Evolutionary conservation across 2,888 invertebrate genomes (phyloP).

Genomic region (Himalopsyche tibetana): DNA sequence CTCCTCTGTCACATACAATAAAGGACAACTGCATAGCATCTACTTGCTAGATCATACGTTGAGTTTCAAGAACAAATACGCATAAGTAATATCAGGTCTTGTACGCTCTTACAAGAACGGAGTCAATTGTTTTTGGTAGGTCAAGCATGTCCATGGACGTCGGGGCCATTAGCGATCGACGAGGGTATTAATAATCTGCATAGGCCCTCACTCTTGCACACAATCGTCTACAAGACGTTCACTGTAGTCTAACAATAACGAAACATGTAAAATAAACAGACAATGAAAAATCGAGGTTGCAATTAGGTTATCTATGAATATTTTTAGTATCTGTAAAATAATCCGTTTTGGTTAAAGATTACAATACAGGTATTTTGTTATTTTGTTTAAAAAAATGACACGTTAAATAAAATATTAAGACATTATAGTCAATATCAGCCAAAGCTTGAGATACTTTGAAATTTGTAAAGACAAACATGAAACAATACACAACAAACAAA

Average conservation of each 20-base stretch:
- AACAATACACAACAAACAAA: too few species aligned
- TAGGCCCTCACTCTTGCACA: not conserved
- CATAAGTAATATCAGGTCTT: slow-evolving; percentile 8
- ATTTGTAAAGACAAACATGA: too few species aligned
- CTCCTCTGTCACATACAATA: not conserved
- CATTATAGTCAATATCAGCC: too few species aligned
- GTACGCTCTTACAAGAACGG: not conserved
- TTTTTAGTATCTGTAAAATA: too few species aligned
- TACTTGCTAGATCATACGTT: not conserved
- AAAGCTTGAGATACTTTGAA: too few species aligned
- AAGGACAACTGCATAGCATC: not conserved
- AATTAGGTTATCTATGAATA: too few species aligned
- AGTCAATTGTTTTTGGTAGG: slow-evolving; percentile 43
- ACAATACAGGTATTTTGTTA: too few species aligned
- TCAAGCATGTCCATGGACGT: slow-evolving; percentile 12
- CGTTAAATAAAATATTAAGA: too few species aligned
- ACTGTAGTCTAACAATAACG: not conserved
- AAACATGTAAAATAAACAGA: too few species aligned
- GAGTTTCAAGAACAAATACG: not conserved
- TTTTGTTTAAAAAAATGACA: too few species aligned
- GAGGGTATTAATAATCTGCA: slow-evolving; percentile 23
- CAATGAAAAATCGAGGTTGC: too few species aligned
- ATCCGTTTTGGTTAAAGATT: too few species aligned
- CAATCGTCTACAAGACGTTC: not conserved
- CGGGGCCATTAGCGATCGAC: slow-evolving; percentile 38